Base-by-base conservation (phyloP, 2,797 vertebrate species). In the Scolopax bukidnonensis region DNA sequence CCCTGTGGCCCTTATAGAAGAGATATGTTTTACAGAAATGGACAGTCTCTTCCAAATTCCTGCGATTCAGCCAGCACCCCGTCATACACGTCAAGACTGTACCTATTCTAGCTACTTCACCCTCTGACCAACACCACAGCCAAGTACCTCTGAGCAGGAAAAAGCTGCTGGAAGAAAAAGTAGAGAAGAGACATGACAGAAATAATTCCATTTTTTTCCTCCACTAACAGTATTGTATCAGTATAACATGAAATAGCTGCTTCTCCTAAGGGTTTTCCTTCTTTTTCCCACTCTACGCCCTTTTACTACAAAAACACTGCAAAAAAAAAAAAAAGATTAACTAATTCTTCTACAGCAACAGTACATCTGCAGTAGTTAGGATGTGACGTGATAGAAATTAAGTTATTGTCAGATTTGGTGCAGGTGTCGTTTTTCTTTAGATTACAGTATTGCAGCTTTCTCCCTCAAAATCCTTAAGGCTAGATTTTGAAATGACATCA, bases 401-500 rank as follows among this genome's bases (percentile, higher is more conserved):
- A 84, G 45, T 45, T 76, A 84, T 40, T 94, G 76, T 53, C 80
- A 89, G 70, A 93, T 76, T 73, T 48, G 20, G 33, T 74, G 75
- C 63, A 85, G 36, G 81, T 81, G 69, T 63, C 4, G 0, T 67
- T 90, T 87, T 76, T 78, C 77, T 86, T 76, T 76, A 61, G 33
- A 64, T 69, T 61, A 84, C 36, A 68, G 64, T 50, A 57, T n/a
- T 75, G 48, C 53, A 90, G 71, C 51, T 77, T 95, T 91, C 78
- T 47, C 73, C 75, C 69, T 90, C 79, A 92, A 95, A 93, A 97
- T 61, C 56, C 86, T 90, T 74, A 94, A 0, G 0, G 84, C 71
- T 90, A 67, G 56, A 75, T 70, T 95, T 74, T 84, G 71, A 93
- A 95, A 71, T 89, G 74, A 92, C 88, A 89, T 90, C 95, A 93